phyloP scores from a whole-genome alignment of 1,140 invertebrate genomes.

The Riptortus pedestris region DNA sequence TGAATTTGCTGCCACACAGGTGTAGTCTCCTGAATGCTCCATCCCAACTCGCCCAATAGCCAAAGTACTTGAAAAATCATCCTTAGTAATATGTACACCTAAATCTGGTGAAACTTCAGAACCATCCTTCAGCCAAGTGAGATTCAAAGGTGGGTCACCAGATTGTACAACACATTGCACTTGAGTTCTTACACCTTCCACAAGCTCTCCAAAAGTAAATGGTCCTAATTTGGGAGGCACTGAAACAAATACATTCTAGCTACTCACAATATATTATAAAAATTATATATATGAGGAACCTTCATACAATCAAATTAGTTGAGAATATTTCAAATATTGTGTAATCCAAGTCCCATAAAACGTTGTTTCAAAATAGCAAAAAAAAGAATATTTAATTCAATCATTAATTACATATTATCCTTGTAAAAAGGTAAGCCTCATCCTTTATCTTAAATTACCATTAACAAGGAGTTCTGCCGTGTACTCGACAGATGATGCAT shows the following conservation, averaged over 20 bases:
- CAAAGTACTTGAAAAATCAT: slow-evolving; percentile 37
- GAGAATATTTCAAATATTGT: background rate
- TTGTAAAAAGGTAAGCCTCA: background rate
- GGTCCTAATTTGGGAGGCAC: slow-evolving; percentile 48
- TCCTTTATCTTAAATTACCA: slow-evolving; percentile 38
- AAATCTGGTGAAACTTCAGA: slow-evolving; percentile 33
- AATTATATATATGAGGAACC: background rate
- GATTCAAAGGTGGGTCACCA: slow-evolving; percentile 47
- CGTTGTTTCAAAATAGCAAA: background rate
- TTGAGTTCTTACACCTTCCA: slow-evolving; percentile 52
- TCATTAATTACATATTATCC: too few relatives aligned
- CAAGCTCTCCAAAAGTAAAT: slow-evolving; percentile 46
- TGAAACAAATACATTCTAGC: slow-evolving; percentile 37
- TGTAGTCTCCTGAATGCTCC: slow-evolving; percentile 60
- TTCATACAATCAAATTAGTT: too few relatives aligned
- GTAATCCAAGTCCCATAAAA: background rate
- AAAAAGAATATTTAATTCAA: too few relatives aligned
- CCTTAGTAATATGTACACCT: slow-evolving; percentile 32
- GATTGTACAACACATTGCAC: slow-evolving; percentile 52
- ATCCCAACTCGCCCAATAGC: slow-evolving; percentile 40
- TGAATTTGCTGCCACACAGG: slow-evolving; percentile 57
- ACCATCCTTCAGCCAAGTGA: slow-evolving; percentile 53
- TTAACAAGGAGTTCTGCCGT: slow-evolving; percentile 52
- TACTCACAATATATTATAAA: background rate
- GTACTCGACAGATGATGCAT: slow-evolving; percentile 53